Conservation (phyloP, 2,888 invertebrate genomes). For the Lomographa bimaculata region DNA sequence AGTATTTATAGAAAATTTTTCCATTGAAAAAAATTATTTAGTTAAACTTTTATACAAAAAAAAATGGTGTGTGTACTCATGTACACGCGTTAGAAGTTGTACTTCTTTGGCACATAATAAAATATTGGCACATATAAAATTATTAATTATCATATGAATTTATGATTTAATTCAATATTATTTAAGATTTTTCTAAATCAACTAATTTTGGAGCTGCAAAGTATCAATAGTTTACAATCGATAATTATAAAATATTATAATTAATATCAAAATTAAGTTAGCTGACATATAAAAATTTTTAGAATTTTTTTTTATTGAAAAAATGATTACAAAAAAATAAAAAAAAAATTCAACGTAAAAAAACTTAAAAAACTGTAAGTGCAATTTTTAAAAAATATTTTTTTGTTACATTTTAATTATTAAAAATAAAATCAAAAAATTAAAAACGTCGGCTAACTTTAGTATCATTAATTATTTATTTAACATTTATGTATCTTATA, state of each 20-base stretch:
- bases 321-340: too few species aligned
- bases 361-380: too few species aligned
- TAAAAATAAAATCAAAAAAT: too few species aligned
- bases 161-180: constrained; percentile 5
- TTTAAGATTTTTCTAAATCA: constrained; percentile 6
- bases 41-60: too few species aligned
- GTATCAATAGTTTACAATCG: constrained; percentile 10
- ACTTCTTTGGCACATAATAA: constrained; percentile 2
- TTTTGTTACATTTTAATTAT: too few species aligned
- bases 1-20: constrained; percentile 1
- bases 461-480: too few species aligned
- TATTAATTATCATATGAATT: constrained; percentile 5
- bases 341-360: too few species aligned
- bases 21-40: background rate
- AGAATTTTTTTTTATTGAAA: constrained; percentile 2
- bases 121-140: constrained; percentile 5
- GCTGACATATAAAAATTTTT: background rate
- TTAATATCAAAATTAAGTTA: constrained; percentile 1
- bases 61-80: constrained; percentile 1
- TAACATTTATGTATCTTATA: too few species aligned
- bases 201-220: constrained; percentile 7
- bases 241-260: constrained; percentile 2
- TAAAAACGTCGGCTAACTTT: too few species aligned
- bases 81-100: constrained; percentile 1
- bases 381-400: too few species aligned